These are phyloP conservation scores for Tupiocoris notatus DNA, from an alignment of 2,888 invertebrate genomes.

Conservation along the genomic window DNA sequence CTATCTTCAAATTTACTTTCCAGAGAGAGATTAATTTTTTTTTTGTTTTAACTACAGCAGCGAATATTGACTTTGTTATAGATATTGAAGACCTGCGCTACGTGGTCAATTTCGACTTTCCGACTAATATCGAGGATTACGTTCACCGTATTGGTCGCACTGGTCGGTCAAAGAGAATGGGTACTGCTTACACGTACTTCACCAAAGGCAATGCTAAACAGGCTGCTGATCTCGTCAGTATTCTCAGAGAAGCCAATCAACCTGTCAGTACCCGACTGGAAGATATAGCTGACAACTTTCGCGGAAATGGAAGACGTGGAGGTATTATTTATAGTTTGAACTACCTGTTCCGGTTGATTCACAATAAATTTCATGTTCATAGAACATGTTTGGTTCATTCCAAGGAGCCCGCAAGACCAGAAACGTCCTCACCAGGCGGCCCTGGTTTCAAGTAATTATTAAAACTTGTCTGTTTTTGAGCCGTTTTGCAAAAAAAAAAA, in stretches of 20 bases:
- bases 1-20: too few species aligned
- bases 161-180: constrained; percentile 64
- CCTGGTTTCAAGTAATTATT: not conserved
- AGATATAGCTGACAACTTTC: constrained; percentile 52
- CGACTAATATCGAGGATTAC: constrained; percentile 69
- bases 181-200: constrained; percentile 92
- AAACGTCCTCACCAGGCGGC: too few species aligned
- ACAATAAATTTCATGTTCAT: too few species aligned
- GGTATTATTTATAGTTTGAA: too few species aligned
- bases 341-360: too few species aligned
- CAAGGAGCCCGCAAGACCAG: too few species aligned
- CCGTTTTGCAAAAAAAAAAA: too few species aligned
- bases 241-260: constrained; percentile 92
- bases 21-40: too few species aligned
- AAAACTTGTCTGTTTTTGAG: too few species aligned
- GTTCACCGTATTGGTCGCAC: constrained; percentile 72
- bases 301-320: constrained; percentile 47
- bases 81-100: constrained; percentile 73
- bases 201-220: constrained; percentile 87
- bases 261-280: constrained; percentile 77
- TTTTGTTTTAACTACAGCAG: too few species aligned
- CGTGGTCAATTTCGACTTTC: constrained; percentile 73
- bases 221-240: constrained; percentile 86
- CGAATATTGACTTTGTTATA: constrained; percentile 53
- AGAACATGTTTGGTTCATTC: too few species aligned